Evolutionary conservation across 2,888 invertebrate species (phyloP).

Genomic region (Ornithoptera priamus): DNA sequence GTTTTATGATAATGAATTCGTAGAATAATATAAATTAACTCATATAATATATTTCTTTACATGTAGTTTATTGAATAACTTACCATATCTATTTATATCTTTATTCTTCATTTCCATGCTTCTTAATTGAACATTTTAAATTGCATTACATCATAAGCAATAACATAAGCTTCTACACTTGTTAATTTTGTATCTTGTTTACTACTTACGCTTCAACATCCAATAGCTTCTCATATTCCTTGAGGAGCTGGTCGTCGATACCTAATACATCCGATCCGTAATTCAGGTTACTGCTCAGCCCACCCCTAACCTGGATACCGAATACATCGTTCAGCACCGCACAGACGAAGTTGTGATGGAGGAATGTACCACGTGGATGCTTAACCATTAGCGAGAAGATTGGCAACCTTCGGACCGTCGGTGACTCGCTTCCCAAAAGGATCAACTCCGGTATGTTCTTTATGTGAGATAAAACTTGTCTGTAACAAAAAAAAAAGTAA

Average conservation of each 20-base stretch:
- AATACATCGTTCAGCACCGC: constrained; percentile 94
- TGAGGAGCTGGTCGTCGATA: constrained; percentile 87
- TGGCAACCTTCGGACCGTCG: constrained; percentile 85
- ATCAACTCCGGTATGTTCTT: constrained; percentile 89
- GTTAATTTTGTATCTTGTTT: background rate
- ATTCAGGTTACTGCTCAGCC: constrained; percentile 89
- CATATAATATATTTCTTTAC: background rate
- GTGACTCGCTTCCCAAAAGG: constrained; percentile 85
- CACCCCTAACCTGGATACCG: constrained; percentile 92
- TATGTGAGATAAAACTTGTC: constrained; percentile 89
- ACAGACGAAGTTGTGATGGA: constrained; percentile 93
- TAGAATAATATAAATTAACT: background rate
- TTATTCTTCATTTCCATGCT: background rate
- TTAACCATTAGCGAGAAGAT: constrained; percentile 93
- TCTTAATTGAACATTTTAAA: background rate
- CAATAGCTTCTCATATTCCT: constrained; percentile 84
- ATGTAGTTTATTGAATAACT: background rate
- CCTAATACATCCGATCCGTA: constrained; percentile 93
- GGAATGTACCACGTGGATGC: constrained; percentile 88
- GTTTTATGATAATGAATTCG: constrained; percentile 3
- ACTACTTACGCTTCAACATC: constrained; percentile 70
- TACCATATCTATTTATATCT: background rate
- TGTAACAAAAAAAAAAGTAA: constrained; percentile 59
- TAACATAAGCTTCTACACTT: background rate
- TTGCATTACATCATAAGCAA: too few species aligned